These are phyloP conservation scores for Drepana falcataria DNA, from an alignment of 2,888 invertebrate species.

Conservation along the genomic window DNA sequence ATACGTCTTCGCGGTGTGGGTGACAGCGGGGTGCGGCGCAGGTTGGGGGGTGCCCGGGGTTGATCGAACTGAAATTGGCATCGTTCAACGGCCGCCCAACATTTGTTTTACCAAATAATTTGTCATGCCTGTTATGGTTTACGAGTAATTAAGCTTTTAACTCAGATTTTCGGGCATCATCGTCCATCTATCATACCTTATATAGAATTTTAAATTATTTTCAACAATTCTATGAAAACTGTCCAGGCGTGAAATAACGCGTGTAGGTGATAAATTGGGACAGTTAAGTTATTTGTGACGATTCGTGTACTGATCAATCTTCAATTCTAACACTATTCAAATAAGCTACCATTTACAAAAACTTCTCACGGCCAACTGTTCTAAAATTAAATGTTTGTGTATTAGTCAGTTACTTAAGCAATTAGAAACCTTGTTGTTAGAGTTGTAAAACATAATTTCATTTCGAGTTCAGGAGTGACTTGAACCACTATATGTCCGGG, in stretches of 20 bases:
- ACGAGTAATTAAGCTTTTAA: constrained; percentile 24
- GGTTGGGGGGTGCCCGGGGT: constrained; percentile 41
- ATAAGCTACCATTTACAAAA: constrained; percentile 28
- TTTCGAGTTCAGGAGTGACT: constrained; percentile 41
- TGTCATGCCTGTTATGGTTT: constrained; percentile 35
- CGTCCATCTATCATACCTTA: too few relatives aligned
- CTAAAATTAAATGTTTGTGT: constrained; percentile 9
- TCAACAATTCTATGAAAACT: constrained; percentile 1
- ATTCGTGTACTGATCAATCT: constrained; percentile 22
- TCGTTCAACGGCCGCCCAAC: constrained; percentile 57
- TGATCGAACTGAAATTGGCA: constrained; percentile 72
- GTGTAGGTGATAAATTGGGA: constrained; percentile 37
- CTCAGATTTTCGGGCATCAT: not conserved
- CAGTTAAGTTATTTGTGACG: constrained; percentile 24
- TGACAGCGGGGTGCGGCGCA: constrained; percentile 30
- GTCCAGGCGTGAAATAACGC: constrained; percentile 14
- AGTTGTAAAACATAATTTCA: constrained; percentile 54
- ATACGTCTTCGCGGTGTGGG: constrained; percentile 52
- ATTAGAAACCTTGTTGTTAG: constrained; percentile 50
- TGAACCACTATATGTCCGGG: constrained; percentile 48
- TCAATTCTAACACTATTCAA: constrained; percentile 23
- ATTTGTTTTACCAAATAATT: constrained; percentile 53
- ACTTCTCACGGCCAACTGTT: constrained; percentile 12
- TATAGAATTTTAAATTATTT: too few relatives aligned
- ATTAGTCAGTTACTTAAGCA: constrained; percentile 31